These are phyloP conservation scores for Strigamia transsilvanica DNA, from an alignment of 2,888 invertebrate species.

Conservation along the genomic window DNA sequence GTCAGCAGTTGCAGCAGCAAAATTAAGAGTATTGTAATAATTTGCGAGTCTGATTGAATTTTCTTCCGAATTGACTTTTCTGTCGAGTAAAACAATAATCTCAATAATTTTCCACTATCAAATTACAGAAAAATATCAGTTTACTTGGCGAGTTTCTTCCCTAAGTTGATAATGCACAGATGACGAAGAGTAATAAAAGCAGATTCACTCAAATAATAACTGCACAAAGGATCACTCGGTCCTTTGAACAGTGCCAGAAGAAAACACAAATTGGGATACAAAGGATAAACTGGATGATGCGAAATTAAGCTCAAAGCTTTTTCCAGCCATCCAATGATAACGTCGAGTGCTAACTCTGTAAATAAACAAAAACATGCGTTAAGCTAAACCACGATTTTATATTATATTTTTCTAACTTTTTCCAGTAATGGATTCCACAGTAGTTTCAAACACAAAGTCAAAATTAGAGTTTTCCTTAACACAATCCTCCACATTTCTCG, in stretches of 20 bases:
- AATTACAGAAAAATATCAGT: neutral
- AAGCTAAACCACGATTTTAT: neutral
- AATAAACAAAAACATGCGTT: neutral
- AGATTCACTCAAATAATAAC: constrained; percentile 1
- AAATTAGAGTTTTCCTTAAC: neutral
- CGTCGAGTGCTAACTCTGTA: neutral
- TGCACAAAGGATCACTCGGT: neutral
- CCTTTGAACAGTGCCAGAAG: neutral
- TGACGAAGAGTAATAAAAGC: constrained; percentile 5
- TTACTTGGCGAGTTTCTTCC: constrained; percentile 25
- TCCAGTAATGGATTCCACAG: neutral
- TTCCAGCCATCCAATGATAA: neutral
- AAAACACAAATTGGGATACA: constrained; percentile 1
- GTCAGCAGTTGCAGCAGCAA: neutral
- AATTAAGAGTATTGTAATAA: neutral
- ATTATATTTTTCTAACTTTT: neutral
- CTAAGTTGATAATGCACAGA: constrained; percentile 11
- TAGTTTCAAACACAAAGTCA: neutral
- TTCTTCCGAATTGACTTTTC: neutral
- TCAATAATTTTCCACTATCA: neutral
- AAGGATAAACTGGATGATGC: constrained; percentile 15
- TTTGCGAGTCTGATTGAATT: neutral
- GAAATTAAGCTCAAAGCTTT: neutral
- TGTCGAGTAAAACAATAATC: neutral
- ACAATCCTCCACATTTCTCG: neutral